These are phyloP conservation scores for Pecten maximus DNA, from an alignment of 2,888 invertebrate species.

Conservation along the genomic window DNA sequence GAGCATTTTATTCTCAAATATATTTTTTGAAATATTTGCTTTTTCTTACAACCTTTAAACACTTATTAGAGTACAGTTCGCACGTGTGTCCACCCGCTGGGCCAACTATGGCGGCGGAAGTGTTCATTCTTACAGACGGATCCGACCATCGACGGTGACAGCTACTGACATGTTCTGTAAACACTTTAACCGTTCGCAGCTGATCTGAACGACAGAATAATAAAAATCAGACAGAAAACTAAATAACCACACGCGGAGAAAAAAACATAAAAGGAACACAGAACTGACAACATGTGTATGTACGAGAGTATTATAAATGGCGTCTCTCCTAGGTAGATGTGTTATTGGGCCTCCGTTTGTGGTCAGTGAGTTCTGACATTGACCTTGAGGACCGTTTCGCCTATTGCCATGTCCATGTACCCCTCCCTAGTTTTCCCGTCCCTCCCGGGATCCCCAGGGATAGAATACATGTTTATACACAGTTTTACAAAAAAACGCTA, in stretches of 20 bases:
- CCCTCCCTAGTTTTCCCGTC: not conserved
- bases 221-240: constrained; percentile 33
- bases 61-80: not conserved
- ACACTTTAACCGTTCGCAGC: constrained; percentile 30
- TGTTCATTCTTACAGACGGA: constrained; percentile 8
- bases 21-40: not conserved
- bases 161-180: constrained; percentile 5
- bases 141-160: not conserved
- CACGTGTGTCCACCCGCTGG: constrained; percentile 31
- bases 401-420: not conserved
- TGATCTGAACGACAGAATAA: constrained; percentile 30
- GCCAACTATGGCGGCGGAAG: not conserved
- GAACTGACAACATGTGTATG: constrained; percentile 21
- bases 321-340: not conserved
- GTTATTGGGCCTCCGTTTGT: not conserved
- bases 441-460: not conserved
- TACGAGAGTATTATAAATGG: not conserved
- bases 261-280: constrained; percentile 11
- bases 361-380: not conserved
- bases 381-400: not conserved
- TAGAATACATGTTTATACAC: constrained; percentile 21
- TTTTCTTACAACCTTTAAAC: not conserved
- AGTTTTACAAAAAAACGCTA: not conserved
- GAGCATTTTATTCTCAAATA: not conserved
- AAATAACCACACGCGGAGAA: constrained; percentile 30